Conservation (phyloP, 2,888 invertebrate species). For the Macrophya alboannulata region DNA sequence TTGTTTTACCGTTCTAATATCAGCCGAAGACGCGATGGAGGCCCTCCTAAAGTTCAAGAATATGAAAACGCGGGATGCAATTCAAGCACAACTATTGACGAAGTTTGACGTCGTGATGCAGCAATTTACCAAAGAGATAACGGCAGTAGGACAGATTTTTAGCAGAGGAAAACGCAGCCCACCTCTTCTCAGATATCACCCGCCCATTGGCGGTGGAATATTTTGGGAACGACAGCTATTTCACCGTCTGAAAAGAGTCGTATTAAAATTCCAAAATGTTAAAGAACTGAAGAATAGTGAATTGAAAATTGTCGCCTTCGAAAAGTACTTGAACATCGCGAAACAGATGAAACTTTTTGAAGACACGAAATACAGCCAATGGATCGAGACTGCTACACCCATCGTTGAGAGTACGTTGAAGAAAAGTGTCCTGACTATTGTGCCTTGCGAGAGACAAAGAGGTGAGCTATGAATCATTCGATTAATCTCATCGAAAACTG, state of each 20-base stretch:
- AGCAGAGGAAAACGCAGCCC: constrained; percentile 85
- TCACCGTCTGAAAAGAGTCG: constrained; percentile 89
- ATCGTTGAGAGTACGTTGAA: constrained; percentile 87
- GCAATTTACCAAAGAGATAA: constrained; percentile 93
- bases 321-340: constrained; percentile 89
- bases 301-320: constrained; percentile 88
- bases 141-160: constrained; percentile 87
- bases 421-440: constrained; percentile 85
- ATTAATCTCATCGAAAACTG: background rate
- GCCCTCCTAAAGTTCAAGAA: constrained; percentile 91
- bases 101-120: constrained; percentile 93
- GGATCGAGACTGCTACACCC: constrained; percentile 85
- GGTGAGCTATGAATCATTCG: constrained; percentile 57
- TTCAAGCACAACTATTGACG: constrained; percentile 87
- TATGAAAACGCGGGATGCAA: constrained; percentile 88
- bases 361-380: constrained; percentile 87
- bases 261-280: constrained; percentile 89
- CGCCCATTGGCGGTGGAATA: constrained; percentile 91
- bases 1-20: constrained; percentile 91
- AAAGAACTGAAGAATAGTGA: constrained; percentile 88
- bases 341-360: constrained; percentile 90
- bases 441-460: constrained; percentile 73
- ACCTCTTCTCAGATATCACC: constrained; percentile 88
- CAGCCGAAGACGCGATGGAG: constrained; percentile 91
- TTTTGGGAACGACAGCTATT: constrained; percentile 93